A percentile compares a stretch with the other conserved stretches of the same genome.
Evolutionary conservation across 2,113 vertebrate species (phyloP).

Genomic region (Gallinago jamesoni): DNA sequence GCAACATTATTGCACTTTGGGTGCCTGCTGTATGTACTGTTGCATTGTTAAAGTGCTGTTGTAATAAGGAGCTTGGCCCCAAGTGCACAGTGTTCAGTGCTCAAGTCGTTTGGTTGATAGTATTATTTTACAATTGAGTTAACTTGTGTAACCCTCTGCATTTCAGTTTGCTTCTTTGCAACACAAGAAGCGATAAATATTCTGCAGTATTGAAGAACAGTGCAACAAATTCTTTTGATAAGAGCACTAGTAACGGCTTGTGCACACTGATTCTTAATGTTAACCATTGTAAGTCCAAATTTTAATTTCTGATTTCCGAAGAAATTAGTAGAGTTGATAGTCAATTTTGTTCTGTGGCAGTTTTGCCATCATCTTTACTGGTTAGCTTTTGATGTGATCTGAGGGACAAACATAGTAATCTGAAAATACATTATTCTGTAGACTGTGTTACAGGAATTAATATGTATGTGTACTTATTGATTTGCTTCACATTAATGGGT

Average conservation of each 20-base stretch:
- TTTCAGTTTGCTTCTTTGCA: not conserved
- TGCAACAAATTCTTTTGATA: not conserved
- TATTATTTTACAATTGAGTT: not conserved
- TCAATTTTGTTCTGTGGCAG: not conserved
- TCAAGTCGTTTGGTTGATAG: not conserved
- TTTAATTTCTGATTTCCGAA: not conserved
- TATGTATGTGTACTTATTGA: not conserved
- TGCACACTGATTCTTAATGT: not conserved
- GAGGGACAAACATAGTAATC: not conserved
- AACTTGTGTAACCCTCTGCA: not conserved
- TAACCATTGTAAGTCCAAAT: not conserved
- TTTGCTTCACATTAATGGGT: conserved; percentile 6
- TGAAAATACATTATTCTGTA: not conserved
- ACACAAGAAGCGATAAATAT: not conserved
- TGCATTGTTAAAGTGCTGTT: not conserved
- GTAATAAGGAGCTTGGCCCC: not conserved
- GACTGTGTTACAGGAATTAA: not conserved
- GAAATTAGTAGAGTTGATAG: not conserved
- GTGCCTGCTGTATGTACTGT: not conserved
- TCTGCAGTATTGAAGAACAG: not conserved
- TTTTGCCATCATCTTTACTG: not conserved
- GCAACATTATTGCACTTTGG: not conserved
- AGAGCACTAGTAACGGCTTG: not conserved
- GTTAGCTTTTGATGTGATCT: not conserved
- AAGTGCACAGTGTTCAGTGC: not conserved